phyloP scores from a whole-genome alignment of 2,113 vertebrate species.

The Oncorhynchus masou region DNA sequence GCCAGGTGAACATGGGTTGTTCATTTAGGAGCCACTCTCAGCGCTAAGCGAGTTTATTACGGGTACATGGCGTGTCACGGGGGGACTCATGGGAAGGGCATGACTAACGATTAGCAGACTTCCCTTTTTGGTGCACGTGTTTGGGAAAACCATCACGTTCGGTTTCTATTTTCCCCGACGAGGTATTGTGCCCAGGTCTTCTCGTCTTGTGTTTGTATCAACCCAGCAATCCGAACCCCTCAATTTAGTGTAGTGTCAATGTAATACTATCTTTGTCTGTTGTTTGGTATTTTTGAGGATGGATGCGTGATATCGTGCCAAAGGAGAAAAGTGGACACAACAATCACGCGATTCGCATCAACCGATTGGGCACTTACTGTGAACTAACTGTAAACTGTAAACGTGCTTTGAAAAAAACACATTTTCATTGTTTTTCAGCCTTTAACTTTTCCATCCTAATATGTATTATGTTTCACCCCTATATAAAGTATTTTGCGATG shows the following conservation, averaged over 20 bases:
- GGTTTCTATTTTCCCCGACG: slow-evolving; percentile 59
- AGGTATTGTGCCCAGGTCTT: slow-evolving; percentile 48
- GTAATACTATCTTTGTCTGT: slow-evolving; percentile 48
- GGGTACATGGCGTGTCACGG: slow-evolving; percentile 34
- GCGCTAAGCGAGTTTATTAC: slow-evolving; percentile 32
- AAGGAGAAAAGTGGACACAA: not conserved
- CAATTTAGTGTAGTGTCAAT: slow-evolving; percentile 23
- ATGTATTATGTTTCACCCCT: no score
- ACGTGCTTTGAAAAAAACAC: no score
- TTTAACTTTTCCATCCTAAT: no score
- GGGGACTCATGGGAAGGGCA: not conserved
- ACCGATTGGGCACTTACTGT: not conserved
- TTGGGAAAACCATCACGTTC: slow-evolving; percentile 34
- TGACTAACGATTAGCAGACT: slow-evolving; percentile 31
- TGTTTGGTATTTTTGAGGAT: slow-evolving; percentile 11
- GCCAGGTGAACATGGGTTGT: not conserved
- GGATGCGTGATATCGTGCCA: not conserved
- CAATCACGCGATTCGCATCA: not conserved
- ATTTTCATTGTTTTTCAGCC: no score
- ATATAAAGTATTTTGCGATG: no score
- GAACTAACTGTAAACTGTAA: no score
- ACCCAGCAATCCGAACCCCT: slow-evolving; percentile 35
- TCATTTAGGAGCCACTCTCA: not conserved
- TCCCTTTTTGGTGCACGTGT: slow-evolving; percentile 20
- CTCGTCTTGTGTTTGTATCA: slow-evolving; percentile 52